Base-by-base conservation (phyloP, 2,888 invertebrate species). In the Polyommatus icarus region DNA sequence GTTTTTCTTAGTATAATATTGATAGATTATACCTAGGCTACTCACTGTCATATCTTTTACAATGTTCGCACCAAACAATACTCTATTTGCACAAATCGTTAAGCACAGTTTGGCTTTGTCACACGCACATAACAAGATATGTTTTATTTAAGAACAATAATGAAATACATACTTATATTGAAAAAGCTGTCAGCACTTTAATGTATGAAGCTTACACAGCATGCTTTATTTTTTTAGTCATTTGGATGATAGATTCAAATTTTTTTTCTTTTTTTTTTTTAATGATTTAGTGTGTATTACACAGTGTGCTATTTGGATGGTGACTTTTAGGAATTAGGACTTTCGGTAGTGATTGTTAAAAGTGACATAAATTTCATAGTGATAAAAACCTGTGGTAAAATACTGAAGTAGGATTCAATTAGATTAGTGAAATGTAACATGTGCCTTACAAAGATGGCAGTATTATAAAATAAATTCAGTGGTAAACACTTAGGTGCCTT, bases 361-460 rank as follows among this genome's bases (percentile, higher is more conserved):
- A 15, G 67, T 67, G 29, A 67, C 29, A 67, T 67, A 67, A 15
- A 32, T 61, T 61, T 10, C 61, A 61, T 67, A 67, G 67, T 67
- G 67, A 67, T 67, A 32, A 67, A 67, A 67, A 32, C 29, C 61
- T 67, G 67, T 67, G 67, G 67, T 67, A 67, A 67, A 67, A 67
- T 67, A 18, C 32, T 67, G 18, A 61, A 67, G 29, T 29, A 67
- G 67, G 12, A 67, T 29, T 67, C 67, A 29, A 15, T 67, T 50
- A 46, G 54, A 24, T 18, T 75, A 75, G 75, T 75, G 29, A 54
- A 54, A 73, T 24, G 46, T 54, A 75, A 15, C 15, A 18, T 75
- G 75, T 75, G 75, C 75, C 75, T 75, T 75, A 75, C 7, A 75
- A 20, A 54, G 12, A 75, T 15, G 75, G 75, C 75, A 75, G 75